Evolutionary conservation across 2,888 invertebrate genomes (phyloP).

Genomic region (Napeogenes sylphis): DNA sequence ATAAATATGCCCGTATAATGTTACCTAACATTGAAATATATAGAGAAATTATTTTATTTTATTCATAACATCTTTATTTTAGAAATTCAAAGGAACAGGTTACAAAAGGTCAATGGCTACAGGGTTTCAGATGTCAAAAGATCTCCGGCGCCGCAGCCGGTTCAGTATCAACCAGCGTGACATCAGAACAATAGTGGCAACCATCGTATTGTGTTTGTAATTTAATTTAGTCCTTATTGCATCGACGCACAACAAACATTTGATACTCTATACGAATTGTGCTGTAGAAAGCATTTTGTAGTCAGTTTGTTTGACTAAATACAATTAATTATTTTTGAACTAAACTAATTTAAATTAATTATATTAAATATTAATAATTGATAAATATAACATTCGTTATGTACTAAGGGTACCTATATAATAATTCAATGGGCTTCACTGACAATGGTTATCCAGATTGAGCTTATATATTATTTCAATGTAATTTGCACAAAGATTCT

Average conservation of each 20-base stretch:
- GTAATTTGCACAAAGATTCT: too few relatives aligned
- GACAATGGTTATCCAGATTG: too few relatives aligned
- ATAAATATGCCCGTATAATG: too few relatives aligned
- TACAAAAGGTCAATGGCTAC: conserved; percentile 41
- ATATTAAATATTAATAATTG: too few relatives aligned
- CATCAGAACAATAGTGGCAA: neutral
- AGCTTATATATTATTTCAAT: too few relatives aligned
- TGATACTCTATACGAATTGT: conserved; percentile 1
- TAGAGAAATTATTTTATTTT: too few relatives aligned
- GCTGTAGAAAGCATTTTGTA: neutral
- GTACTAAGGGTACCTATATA: too few relatives aligned
- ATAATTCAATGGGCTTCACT: too few relatives aligned
- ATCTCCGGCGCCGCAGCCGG: conserved; percentile 36
- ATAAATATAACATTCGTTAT: too few relatives aligned
- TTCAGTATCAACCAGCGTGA: conserved; percentile 9
- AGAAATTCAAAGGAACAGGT: conserved; percentile 5
- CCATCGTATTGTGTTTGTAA: neutral
- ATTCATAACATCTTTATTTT: neutral
- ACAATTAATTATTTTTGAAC: too few relatives aligned
- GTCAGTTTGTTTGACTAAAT: neutral
- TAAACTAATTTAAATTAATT: too few relatives aligned
- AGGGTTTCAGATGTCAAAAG: conserved; percentile 44
- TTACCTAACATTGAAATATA: too few relatives aligned
- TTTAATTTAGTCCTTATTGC: conserved; percentile 9
- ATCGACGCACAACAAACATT: neutral